Conservation (phyloP, 2,888 invertebrate species). For the Dysmachus trigonus region DNA sequence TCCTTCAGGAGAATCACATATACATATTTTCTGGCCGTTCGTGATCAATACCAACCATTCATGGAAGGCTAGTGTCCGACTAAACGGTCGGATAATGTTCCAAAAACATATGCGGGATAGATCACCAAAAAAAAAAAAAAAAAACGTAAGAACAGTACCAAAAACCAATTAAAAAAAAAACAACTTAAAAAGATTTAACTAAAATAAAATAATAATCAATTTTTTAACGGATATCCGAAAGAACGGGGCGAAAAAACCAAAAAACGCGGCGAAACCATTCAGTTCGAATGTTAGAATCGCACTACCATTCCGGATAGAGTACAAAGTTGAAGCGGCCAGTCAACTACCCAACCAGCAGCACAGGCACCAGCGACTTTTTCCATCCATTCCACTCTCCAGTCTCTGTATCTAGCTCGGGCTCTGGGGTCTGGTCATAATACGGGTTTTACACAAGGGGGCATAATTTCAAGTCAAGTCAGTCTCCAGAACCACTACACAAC, state of each 20-base stretch:
- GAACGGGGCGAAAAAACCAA: conserved; percentile 2
- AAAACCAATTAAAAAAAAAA: background rate
- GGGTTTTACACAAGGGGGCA: conserved; percentile 2
- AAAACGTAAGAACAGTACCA: too few relatives aligned
- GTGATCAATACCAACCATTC: conserved; percentile 5
- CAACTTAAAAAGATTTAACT: background rate
- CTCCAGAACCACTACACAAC: background rate
- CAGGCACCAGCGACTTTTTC: conserved; percentile 9
- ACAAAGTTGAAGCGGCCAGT: conserved; percentile 7
- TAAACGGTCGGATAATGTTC: background rate
- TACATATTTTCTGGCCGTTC: background rate
- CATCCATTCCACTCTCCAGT: conserved; percentile 30
- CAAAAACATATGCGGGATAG: background rate
- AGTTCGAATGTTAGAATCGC: conserved; percentile 64
- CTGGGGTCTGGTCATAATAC: background rate
- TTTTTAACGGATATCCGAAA: conserved; percentile 4
- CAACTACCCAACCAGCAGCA: conserved; percentile 4
- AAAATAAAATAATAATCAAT: background rate
- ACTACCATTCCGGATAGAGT: conserved; percentile 53
- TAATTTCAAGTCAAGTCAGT: conserved; percentile 8
- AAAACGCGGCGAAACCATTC: conserved; percentile 57
- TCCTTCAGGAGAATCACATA: background rate
- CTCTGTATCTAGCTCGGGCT: conserved; percentile 1
- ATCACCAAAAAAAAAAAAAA: background rate
- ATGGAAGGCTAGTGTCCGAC: conserved; percentile 7